Conservation (phyloP, 2,113 vertebrate species). For the Todiramphus chloris region DNA sequence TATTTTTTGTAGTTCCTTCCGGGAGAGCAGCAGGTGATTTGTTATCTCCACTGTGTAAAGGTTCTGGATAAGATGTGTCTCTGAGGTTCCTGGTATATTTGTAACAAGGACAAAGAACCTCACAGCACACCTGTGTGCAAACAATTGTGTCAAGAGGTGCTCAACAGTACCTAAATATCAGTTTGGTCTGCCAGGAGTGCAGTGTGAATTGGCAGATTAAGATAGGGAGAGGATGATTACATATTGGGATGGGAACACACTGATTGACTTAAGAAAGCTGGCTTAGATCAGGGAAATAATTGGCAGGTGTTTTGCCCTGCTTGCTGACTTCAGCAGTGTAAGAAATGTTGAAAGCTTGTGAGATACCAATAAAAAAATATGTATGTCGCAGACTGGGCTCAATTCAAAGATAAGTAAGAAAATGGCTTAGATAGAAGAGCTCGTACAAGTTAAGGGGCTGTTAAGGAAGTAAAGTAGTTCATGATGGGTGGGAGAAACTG, state of each 20-base stretch:
- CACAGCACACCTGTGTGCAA: conserved; percentile 22
- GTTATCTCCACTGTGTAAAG: not conserved
- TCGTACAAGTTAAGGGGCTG: not conserved
- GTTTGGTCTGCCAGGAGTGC: conserved; percentile 35
- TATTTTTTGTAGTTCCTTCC: not conserved
- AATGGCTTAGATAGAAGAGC: not conserved
- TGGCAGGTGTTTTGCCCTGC: conserved; percentile 45
- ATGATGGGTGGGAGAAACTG: not conserved
- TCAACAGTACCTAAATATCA: conserved; percentile 7
- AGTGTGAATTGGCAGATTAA: conserved; percentile 52
- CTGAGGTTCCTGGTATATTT: not conserved
- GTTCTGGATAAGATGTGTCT: not conserved
- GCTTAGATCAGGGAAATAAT: conserved; percentile 38
- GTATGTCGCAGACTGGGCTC: not conserved
- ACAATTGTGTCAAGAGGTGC: not conserved
- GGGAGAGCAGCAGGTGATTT: not conserved
- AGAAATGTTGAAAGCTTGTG: not conserved
- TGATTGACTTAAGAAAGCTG: conserved; percentile 38
- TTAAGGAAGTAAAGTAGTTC: not conserved
- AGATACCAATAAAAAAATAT: not conserved
- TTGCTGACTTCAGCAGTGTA: conserved; percentile 36
- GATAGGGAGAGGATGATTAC: conserved; percentile 27
- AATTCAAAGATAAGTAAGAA: not conserved
- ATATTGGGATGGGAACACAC: conserved; percentile 18
- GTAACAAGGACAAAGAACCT: not conserved